These are phyloP conservation scores for Crematogaster levior DNA, from an alignment of 2,888 invertebrate species.

Conservation along the genomic window DNA sequence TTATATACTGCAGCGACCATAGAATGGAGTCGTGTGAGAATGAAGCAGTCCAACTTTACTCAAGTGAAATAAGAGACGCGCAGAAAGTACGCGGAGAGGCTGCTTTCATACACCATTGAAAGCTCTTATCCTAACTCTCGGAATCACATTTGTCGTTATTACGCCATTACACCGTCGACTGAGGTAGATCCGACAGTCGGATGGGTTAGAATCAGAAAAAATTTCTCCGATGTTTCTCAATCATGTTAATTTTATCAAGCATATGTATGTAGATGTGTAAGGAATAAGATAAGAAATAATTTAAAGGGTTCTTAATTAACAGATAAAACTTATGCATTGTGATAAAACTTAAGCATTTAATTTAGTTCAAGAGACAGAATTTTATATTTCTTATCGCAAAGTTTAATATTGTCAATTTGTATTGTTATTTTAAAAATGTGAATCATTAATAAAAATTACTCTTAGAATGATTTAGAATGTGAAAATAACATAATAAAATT, in stretches of 20 bases:
- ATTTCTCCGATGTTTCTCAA: not conserved
- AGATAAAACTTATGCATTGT: not conserved
- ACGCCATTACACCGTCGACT: constrained; percentile 27
- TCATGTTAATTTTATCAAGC: not conserved
- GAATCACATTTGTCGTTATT: constrained; percentile 50
- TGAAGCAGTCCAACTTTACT: constrained; percentile 10
- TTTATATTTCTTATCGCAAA: not conserved
- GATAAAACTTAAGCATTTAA: not conserved
- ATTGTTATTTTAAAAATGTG: not conserved
- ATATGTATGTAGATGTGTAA: not conserved
- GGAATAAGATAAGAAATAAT: not conserved
- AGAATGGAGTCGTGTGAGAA: constrained; percentile 21
- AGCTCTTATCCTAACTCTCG: constrained; percentile 35
- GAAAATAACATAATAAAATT: not conserved
- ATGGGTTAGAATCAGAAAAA: constrained; percentile 28
- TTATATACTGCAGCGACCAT: constrained; percentile 21
- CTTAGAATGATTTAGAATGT: not conserved
- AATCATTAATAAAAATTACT: not conserved
- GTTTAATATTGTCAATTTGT: not conserved
- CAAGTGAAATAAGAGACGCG: constrained; percentile 32
- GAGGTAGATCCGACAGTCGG: not conserved
- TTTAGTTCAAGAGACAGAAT: not conserved
- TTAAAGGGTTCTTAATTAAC: not conserved
- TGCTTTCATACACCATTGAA: constrained; percentile 41
- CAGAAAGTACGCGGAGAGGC: constrained; percentile 31